Conservation (phyloP, 2,888 invertebrate genomes). For the Tethea ocularis region DNA sequence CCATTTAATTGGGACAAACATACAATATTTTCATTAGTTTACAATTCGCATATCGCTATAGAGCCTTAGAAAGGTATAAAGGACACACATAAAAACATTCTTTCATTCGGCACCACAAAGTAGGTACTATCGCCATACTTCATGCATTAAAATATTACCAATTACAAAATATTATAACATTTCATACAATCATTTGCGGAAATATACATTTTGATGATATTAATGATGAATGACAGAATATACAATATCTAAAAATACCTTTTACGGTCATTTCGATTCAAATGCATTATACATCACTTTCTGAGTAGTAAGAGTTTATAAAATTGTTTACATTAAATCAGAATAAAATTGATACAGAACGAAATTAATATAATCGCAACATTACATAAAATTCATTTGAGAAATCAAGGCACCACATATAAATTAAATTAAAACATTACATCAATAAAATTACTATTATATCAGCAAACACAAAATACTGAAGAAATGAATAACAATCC, state of each 20-base stretch:
- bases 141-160: conserved; percentile 34
- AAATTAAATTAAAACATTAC: conserved; percentile 61
- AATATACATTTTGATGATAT: conserved; percentile 59
- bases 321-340: conserved; percentile 21
- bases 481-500: conserved; percentile 58
- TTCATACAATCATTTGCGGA: conserved; percentile 49
- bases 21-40: conserved; percentile 83
- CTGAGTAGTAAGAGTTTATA: conserved; percentile 2
- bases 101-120: conserved; percentile 55
- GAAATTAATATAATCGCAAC: conserved; percentile 33
- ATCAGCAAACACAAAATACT: conserved; percentile 73
- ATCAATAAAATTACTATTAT: conserved; percentile 61
- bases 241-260: conserved; percentile 39
- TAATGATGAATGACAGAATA: conserved; percentile 46
- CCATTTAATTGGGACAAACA: conserved; percentile 83
- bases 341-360: conserved; percentile 37
- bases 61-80: conserved; percentile 79
- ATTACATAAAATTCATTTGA: conserved; percentile 55
- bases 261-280: conserved; percentile 36
- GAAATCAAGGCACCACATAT: conserved; percentile 80
- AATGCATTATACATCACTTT: conserved; percentile 39
- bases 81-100: conserved; percentile 71
- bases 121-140: conserved; percentile 38
- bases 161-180: conserved; percentile 47
- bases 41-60: conserved; percentile 75